These are phyloP conservation scores for Labeo calbasu DNA, from an alignment of 2,797 vertebrate species.

Conservation along the genomic window DNA sequence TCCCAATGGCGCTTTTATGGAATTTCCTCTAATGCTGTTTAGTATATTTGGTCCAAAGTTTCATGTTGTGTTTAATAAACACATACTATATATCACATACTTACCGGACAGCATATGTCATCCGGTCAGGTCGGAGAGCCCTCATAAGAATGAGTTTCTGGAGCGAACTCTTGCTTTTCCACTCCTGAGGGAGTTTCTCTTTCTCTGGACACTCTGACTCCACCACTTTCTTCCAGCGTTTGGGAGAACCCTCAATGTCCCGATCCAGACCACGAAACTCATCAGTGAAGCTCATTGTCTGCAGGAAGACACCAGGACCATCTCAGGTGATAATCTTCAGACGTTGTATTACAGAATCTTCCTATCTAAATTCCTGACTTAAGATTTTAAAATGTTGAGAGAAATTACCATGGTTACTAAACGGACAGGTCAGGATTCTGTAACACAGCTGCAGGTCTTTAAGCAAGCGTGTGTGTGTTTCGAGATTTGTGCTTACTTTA, in stretches of 20 bases:
- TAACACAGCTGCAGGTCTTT: not conserved
- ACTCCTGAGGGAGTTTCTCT: constrained; percentile 80
- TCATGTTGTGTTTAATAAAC: not conserved
- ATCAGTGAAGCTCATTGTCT: constrained; percentile 81
- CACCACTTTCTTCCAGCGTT: constrained; percentile 79
- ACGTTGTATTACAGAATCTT: not conserved
- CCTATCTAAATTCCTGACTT: not conserved
- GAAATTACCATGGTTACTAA: not conserved
- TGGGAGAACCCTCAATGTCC: constrained; percentile 80
- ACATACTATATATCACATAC: not conserved
- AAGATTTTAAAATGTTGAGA: not conserved
- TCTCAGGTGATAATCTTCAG: not conserved
- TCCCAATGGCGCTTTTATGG: not conserved
- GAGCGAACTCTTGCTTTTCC: constrained; percentile 79
- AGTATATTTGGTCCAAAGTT: not conserved
- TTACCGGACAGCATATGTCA: constrained; percentile 82
- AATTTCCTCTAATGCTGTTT: not conserved
- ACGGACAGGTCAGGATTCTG: not conserved
- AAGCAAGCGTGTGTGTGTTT: constrained; percentile 13
- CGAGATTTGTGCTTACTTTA: constrained; percentile 66
- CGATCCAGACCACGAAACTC: constrained; percentile 78
- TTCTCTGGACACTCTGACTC: constrained; percentile 82
- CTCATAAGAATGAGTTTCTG: constrained; percentile 82
- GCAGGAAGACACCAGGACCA: not conserved
- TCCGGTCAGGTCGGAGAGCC: constrained; percentile 77